phyloP scores from a whole-genome alignment of 2,888 invertebrate species.

The Diabrotica balteata region DNA sequence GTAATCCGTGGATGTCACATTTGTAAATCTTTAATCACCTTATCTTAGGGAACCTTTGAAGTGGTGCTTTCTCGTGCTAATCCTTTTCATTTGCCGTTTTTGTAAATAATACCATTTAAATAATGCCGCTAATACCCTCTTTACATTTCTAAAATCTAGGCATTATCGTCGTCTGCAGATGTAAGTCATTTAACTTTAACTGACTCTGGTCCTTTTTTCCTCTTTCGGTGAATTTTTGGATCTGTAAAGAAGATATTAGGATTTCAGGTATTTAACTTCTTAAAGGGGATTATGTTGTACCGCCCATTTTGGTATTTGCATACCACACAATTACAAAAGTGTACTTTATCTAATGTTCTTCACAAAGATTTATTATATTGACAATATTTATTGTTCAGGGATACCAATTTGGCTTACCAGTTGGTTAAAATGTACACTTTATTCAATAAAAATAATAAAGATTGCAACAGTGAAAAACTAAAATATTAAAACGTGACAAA shows the following conservation, averaged over 20 bases:
- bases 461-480: no score
- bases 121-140: slow-evolving; percentile 14
- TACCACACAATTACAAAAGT: no score
- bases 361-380: not conserved
- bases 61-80: no score
- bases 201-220: slow-evolving; percentile 16
- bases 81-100: slow-evolving; percentile 11
- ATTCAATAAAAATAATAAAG: no score
- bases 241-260: not conserved
- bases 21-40: no score
- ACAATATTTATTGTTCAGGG: not conserved
- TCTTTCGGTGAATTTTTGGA: slow-evolving; percentile 11
- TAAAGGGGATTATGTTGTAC: slow-evolving; percentile 2
- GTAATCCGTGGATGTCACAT: no score
- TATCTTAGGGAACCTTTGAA: no score
- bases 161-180: slow-evolving; percentile 23
- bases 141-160: slow-evolving; percentile 13
- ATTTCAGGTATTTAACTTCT: slow-evolving; percentile 3
- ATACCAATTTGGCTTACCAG: no score
- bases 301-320: slow-evolving; percentile 7
- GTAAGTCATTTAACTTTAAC: slow-evolving; percentile 36
- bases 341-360: not conserved
- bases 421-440: no score
- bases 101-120: slow-evolving; percentile 22
- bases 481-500: no score